Conservation (phyloP, 2,797 vertebrate species). For the Ctenochaetus hawaiiensis region DNA sequence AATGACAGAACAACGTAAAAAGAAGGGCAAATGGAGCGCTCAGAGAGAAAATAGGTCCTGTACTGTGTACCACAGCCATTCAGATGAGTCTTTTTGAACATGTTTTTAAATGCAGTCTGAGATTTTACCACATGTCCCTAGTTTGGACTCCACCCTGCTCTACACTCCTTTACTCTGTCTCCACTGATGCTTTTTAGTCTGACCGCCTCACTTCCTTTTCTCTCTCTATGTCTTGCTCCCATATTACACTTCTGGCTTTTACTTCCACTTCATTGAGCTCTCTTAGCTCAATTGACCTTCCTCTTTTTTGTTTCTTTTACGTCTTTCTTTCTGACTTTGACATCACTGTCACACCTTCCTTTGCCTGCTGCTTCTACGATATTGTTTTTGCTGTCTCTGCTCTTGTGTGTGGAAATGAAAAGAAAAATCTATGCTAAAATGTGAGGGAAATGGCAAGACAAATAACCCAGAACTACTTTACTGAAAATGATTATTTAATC, state of each 20-base stretch:
- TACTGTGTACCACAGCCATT: slow-evolving; percentile 52
- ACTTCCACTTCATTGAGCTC: slow-evolving; percentile 26
- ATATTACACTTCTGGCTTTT: slow-evolving; percentile 42
- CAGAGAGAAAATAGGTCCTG: slow-evolving; percentile 50
- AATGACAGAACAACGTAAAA: slow-evolving; percentile 73
- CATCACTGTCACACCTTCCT: slow-evolving; percentile 23
- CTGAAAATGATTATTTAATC: neutral
- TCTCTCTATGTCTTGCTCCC: slow-evolving; percentile 37
- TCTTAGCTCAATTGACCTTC: slow-evolving; percentile 30
- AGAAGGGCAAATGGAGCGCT: slow-evolving; percentile 43
- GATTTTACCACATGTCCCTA: slow-evolving; percentile 74
- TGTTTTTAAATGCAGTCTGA: slow-evolving; percentile 72
- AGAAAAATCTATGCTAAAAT: slow-evolving; percentile 6
- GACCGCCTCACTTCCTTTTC: slow-evolving; percentile 48
- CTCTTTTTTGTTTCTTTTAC: slow-evolving; percentile 15
- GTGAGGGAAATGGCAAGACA: slow-evolving; percentile 4
- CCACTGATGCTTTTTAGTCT: slow-evolving; percentile 50
- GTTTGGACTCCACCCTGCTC: slow-evolving; percentile 76
- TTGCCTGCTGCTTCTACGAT: neutral
- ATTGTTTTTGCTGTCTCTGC: slow-evolving; percentile 39
- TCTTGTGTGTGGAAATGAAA: slow-evolving; percentile 31
- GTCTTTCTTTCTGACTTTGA: slow-evolving; percentile 20
- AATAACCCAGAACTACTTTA: slow-evolving; percentile 5
- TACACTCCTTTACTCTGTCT: slow-evolving; percentile 56
- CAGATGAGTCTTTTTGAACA: slow-evolving; percentile 69